phyloP scores from a whole-genome alignment of 2,797 vertebrate species.

The Xenentodon cancila region DNA sequence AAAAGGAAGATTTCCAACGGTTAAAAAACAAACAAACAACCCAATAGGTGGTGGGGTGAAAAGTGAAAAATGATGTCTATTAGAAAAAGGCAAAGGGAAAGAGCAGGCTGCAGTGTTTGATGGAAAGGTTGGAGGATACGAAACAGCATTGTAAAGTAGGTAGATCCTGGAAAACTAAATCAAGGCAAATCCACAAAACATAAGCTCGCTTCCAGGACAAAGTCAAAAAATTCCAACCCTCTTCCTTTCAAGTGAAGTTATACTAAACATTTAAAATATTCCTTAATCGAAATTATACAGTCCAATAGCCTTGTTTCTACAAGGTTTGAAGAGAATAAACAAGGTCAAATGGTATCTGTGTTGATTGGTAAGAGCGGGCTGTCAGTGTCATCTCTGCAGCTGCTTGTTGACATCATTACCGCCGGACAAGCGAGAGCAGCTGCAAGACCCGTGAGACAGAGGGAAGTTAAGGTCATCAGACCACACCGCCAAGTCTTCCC shows the following conservation, averaged over 20 bases:
- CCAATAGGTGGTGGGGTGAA: constrained; percentile 5
- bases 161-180: constrained; percentile 60
- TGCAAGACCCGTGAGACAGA: constrained; percentile 44
- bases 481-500: constrained; percentile 22
- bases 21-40: too few species aligned
- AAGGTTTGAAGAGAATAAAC: not conserved
- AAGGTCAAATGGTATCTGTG: constrained; percentile 11
- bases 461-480: constrained; percentile 57
- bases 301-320: not conserved
- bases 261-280: not conserved
- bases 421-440: constrained; percentile 68
- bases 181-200: constrained; percentile 47
- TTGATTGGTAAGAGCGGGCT: constrained; percentile 13
- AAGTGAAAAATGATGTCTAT: constrained; percentile 21
- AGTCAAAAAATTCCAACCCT: not conserved
- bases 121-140: constrained; percentile 68
- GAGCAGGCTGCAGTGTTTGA: constrained; percentile 64
- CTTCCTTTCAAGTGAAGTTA: not conserved
- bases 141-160: constrained; percentile 55
- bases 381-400: constrained; percentile 67
- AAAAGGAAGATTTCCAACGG: constrained; percentile 13
- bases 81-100: constrained; percentile 27
- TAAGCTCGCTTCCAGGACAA: too few species aligned
- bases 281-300: not conserved
- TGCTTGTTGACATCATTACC: constrained; percentile 74